Evolutionary conservation across 2,888 invertebrate genomes (phyloP).

Genomic region (Epistrophe eligans): DNA sequence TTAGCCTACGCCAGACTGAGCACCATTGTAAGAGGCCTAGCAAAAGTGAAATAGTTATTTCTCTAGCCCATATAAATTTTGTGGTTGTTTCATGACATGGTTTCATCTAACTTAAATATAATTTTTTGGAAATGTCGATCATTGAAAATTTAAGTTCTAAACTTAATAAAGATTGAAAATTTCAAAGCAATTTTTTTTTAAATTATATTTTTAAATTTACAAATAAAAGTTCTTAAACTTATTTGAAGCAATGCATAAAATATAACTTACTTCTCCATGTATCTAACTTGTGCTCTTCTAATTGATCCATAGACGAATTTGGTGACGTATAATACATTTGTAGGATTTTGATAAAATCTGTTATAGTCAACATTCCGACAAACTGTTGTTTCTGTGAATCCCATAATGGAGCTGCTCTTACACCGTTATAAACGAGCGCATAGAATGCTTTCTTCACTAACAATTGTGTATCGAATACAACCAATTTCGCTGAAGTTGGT

Average conservation of each 20-base stretch:
- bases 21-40: too few relatives aligned
- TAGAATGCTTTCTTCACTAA: slow-evolving; percentile 99
- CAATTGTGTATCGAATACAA: slow-evolving; percentile 99
- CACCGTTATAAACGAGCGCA: slow-evolving; percentile 99
- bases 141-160: too few relatives aligned
- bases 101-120: too few relatives aligned
- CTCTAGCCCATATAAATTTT: too few relatives aligned
- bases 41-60: too few relatives aligned
- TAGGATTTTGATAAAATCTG: slow-evolving; percentile 99
- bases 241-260: neutral
- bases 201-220: too few relatives aligned
- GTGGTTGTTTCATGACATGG: too few relatives aligned
- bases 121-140: too few relatives aligned
- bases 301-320: slow-evolving; percentile 95
- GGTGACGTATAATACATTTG: slow-evolving; percentile 99
- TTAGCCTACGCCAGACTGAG: too few relatives aligned
- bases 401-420: slow-evolving; percentile 99
- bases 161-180: too few relatives aligned
- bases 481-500: slow-evolving; percentile 99
- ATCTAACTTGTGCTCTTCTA: slow-evolving; percentile 98
- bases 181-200: too few relatives aligned
- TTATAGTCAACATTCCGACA: slow-evolving; percentile 99
- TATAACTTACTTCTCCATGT: slow-evolving; percentile 95
- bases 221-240: too few relatives aligned
- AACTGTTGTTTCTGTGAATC: slow-evolving; percentile 96